phyloP scores from a whole-genome alignment of 53 echinoderm and acorn worm species.

The Paracentrotus lividus region DNA sequence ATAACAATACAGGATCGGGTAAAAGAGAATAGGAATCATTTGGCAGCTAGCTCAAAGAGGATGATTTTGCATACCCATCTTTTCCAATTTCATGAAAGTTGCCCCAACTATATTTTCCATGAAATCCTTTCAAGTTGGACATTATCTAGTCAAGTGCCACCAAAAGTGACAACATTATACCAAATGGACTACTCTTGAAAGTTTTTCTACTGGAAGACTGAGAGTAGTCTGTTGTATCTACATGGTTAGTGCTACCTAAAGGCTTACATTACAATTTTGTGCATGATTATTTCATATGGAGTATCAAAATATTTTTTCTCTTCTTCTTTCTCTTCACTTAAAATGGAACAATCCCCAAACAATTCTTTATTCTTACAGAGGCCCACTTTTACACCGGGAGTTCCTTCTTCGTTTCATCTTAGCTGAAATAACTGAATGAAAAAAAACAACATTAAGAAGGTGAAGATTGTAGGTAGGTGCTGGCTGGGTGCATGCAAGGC shows the following conservation, averaged over 20 bases:
- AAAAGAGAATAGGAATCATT: conserved; percentile 55
- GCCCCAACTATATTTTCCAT: conserved; percentile 54
- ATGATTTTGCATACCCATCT: conserved; percentile 8
- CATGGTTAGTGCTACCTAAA: conserved; percentile 60
- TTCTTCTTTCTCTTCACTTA: conserved; percentile 30
- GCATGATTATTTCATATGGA: conserved; percentile 44
- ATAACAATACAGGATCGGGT: conserved; percentile 70
- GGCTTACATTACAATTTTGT: conserved; percentile 66
- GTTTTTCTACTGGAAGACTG: conserved; percentile 68
- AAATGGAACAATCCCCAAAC: conserved; percentile 42
- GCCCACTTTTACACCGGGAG: conserved; percentile 54
- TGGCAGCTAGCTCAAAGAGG: conserved; percentile 65
- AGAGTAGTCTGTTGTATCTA: conserved; percentile 63
- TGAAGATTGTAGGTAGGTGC: background rate
- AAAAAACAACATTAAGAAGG: background rate
- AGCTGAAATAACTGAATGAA: conserved; percentile 39
- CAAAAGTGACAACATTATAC: conserved; percentile 19
- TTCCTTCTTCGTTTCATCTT: background rate
- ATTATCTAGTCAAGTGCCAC: background rate
- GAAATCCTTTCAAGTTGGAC: conserved; percentile 59
- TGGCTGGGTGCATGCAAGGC: conserved; percentile 36
- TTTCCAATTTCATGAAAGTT: conserved; percentile 45
- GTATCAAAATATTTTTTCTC: conserved; percentile 15
- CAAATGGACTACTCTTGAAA: conserved; percentile 66
- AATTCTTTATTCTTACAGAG: conserved; percentile 51